Percentiles rank a stretch among this genome's conserved stretches.
Conservation (phyloP, 2,797 vertebrate species). For the Sardinella longiceps region DNA sequence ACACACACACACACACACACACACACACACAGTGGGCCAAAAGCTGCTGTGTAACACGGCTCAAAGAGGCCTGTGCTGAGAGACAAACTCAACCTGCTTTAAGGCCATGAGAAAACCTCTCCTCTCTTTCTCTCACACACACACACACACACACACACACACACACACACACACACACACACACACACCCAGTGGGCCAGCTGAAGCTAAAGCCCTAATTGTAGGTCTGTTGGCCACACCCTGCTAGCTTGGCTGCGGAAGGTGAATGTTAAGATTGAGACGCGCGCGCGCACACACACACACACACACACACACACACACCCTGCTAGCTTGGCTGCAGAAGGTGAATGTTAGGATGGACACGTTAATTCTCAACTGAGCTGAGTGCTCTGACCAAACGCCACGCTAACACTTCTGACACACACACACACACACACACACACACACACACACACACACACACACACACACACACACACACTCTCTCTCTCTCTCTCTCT, state of each 20-base stretch:
- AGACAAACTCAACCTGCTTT: slow-evolving; percentile 42
- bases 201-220: slow-evolving; percentile 54
- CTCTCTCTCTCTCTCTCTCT: too few relatives aligned
- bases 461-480: too few relatives aligned
- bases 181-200: too few relatives aligned
- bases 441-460: slow-evolving; percentile 28
- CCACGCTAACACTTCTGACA: slow-evolving; percentile 3
- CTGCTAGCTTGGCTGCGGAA: slow-evolving; percentile 39
- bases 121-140: background rate
- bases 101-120: slow-evolving; percentile 43
- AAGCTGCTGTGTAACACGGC: background rate
- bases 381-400: background rate
- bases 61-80: slow-evolving; percentile 15
- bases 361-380: too few relatives aligned
- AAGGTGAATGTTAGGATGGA: slow-evolving; percentile 38
- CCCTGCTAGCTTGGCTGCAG: slow-evolving; percentile 41
- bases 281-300: too few relatives aligned
- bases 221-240: slow-evolving; percentile 50
- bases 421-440: slow-evolving; percentile 29
- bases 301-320: too few relatives aligned
- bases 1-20: background rate
- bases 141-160: slow-evolving; percentile 6
- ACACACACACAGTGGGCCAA: background rate
- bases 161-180: background rate
- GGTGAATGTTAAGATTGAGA: slow-evolving; percentile 49